Evolutionary conservation across 2,113 vertebrate genomes (phyloP), one percentile per base, ranked within the genome.

Genomic region (Eonycteris spelaea): DNA sequence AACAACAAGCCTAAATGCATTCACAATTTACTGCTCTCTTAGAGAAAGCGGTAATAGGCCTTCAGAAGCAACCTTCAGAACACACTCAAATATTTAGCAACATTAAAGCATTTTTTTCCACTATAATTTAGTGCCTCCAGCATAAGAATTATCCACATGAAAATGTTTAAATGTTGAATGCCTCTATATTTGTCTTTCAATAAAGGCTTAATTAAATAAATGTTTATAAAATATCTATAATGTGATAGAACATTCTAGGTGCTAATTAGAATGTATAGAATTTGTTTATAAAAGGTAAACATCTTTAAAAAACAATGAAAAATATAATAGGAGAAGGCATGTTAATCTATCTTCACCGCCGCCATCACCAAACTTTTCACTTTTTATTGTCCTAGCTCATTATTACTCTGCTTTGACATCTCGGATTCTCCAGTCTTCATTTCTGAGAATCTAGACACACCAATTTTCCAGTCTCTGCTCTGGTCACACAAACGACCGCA

Each of bases 1-100:
- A 95, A 53, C 45, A 94, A 78, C 40, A 57, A 95, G 70, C 45
- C 67, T 88, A 97, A 96, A 95, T 70, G 35, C 33, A 78, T 59
- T 83, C 53, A 94, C 43, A 92, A 94, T 97, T 97, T 87, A 78
- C 67, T 92, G 48, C 77, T 87, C 55, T 92, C 38, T 93, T 95
- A 92, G 95, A 95, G 80, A 84, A 90, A 90, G 79, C 63, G n/a
- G 67, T 90, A 93, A 95, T 85, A 26, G 78, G 86, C 77, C 86
- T 97, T 92, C 71, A 90, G 88, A 95, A 95, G 65, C 33, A 94
- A 86, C 68, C 84, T 97, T 96, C 45, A 48, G 45, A 78, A 84
- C 22, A 43, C 65, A 93, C 79, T 89, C 85, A 95, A 86, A 43
- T 79, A 79, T 95, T 97, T 95, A 95, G 80, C 65, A 67, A 82